phyloP scores from a whole-genome alignment of 2,797 vertebrate species.

The Dicrostonyx torquatus region DNA sequence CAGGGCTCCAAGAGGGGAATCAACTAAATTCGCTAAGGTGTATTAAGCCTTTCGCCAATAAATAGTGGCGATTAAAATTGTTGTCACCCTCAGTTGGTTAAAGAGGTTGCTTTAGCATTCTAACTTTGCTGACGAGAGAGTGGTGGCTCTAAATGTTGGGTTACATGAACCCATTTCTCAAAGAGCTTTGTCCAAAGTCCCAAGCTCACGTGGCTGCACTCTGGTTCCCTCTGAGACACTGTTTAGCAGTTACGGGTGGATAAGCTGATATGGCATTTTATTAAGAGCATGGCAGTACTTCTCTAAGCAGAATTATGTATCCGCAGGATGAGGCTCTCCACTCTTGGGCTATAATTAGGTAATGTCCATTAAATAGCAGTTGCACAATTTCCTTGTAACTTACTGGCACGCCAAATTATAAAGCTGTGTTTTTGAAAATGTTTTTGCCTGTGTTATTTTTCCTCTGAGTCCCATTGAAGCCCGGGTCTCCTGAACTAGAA shows the following conservation, averaged over 20 bases:
- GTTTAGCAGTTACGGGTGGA: conserved; percentile 24
- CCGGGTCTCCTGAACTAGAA: conserved; percentile 4
- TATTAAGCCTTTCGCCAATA: neutral
- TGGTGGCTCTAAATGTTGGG: neutral
- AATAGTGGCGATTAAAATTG: neutral
- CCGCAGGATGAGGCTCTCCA: conserved; percentile 55
- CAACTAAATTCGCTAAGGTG: neutral
- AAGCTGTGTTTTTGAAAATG: conserved; percentile 53
- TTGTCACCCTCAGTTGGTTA: neutral
- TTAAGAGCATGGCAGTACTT: conserved; percentile 53
- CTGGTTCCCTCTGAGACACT: neutral
- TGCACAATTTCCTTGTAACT: conserved; percentile 78
- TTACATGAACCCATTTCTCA: neutral
- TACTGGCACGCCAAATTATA: conserved; percentile 73
- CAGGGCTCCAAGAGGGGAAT: neutral
- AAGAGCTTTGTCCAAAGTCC: neutral
- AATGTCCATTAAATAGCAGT: conserved; percentile 79
- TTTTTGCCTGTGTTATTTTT: conserved; percentile 37
- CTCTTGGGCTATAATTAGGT: conserved; percentile 75
- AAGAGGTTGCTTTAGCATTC: neutral
- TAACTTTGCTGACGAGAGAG: neutral
- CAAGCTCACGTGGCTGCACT: neutral
- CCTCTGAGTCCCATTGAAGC: neutral
- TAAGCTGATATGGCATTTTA: conserved; percentile 7
- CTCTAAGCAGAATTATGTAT: conserved; percentile 61